Evolutionary conservation across 2,888 invertebrate genomes (phyloP).

Genomic region (Melinopterus prodromus): DNA sequence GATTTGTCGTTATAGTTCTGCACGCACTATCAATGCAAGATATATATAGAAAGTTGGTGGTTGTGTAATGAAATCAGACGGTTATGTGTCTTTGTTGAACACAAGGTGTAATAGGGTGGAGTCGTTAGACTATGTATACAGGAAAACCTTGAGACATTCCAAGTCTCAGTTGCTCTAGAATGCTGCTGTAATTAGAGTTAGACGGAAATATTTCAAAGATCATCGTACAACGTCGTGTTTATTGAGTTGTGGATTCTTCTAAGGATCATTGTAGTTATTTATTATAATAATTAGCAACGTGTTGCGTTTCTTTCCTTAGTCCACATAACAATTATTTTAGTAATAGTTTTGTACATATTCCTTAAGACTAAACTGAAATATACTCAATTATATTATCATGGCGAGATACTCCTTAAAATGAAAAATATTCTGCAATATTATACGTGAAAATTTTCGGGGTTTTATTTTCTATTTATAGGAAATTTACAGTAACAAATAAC

Average conservation of each 20-base stretch:
- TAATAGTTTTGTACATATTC: no score
- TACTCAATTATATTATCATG: no score
- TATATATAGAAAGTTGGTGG: neutral
- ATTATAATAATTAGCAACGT: no score
- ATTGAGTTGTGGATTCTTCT: neutral
- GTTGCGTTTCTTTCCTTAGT: no score
- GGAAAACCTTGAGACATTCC: slow-evolving; percentile 4
- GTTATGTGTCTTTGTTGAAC: neutral
- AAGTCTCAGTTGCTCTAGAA: neutral
- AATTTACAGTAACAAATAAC: no score
- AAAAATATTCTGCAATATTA: no score
- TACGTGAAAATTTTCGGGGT: no score
- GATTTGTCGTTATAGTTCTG: neutral
- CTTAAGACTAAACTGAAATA: no score
- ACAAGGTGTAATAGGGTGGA: neutral
- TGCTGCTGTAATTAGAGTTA: neutral
- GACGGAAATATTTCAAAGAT: neutral
- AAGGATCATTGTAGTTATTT: no score
- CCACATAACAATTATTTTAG: no score
- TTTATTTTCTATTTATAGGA: no score
- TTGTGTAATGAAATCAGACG: neutral
- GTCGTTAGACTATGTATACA: slow-evolving; percentile 4
- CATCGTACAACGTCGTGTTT: neutral
- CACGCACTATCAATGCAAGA: neutral
- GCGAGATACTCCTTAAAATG: no score